Conservation (phyloP, 2,113 vertebrate genomes). For the Mellivora capensis region DNA sequence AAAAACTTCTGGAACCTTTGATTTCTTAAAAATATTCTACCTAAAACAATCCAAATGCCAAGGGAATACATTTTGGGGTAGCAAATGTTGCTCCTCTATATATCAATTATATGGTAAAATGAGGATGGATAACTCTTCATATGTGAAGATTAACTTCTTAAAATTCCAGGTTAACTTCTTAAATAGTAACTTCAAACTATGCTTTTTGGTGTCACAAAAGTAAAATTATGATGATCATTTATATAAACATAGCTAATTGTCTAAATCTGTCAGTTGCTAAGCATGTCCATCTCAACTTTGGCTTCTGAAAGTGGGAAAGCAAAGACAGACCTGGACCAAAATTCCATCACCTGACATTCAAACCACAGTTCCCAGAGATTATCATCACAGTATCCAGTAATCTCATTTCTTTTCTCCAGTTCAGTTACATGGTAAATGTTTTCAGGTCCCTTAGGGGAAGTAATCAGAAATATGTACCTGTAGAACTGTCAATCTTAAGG, state of each 20-base stretch:
- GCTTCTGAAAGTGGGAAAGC: neutral
- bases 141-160: neutral
- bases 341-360: neutral
- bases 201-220: neutral
- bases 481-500: neutral
- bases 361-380: neutral
- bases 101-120: neutral
- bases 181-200: neutral
- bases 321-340: neutral
- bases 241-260: neutral
- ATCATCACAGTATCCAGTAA: neutral
- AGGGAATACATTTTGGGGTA: neutral
- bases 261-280: neutral
- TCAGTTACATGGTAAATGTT: neutral
- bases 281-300: neutral
- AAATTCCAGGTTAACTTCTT: neutral
- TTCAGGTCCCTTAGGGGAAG: neutral
- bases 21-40: neutral
- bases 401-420: neutral
- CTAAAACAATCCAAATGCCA: neutral
- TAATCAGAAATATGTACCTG: neutral
- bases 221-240: neutral
- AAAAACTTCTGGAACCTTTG: neutral
- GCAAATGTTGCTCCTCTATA: neutral
- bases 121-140: neutral